phyloP scores from a whole-genome alignment of 2,797 vertebrate species.

The Crenichthys baileyi region DNA sequence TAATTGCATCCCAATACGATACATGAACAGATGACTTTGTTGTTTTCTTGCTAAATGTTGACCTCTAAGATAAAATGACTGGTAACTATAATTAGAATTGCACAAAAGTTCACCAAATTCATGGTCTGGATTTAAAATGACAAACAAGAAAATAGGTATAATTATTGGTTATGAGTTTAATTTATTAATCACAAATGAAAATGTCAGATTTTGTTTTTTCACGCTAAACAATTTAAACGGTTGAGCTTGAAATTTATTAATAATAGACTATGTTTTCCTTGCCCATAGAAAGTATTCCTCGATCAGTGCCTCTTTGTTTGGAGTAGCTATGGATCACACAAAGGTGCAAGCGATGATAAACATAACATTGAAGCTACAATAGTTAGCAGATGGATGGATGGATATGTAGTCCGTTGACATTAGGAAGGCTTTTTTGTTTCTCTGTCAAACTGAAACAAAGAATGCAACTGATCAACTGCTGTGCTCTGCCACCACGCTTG shows the following conservation, averaged over 20 bases:
- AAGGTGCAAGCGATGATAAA: background rate
- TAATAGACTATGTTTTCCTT: background rate
- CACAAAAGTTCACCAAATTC: slow-evolving; percentile 25
- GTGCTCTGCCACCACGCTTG: background rate
- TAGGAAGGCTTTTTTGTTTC: background rate
- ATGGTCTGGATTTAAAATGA: background rate
- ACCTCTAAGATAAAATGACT: slow-evolving; percentile 35
- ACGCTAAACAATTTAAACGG: background rate
- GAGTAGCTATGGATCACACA: background rate
- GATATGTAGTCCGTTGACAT: background rate
- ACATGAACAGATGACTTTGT: slow-evolving; percentile 1
- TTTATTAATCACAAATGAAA: background rate
- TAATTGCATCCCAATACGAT: slow-evolving; percentile 2
- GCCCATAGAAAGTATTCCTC: background rate
- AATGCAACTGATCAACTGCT: background rate
- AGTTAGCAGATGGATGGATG: background rate
- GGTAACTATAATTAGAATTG: slow-evolving; percentile 20
- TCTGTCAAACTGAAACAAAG: background rate
- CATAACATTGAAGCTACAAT: background rate
- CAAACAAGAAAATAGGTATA: background rate
- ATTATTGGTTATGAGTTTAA: background rate
- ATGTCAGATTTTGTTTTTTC: background rate
- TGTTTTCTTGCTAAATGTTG: slow-evolving; percentile 29
- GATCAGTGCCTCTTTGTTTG: too few relatives aligned
- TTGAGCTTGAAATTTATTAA: background rate